Conservation (phyloP, 2,113 vertebrate genomes). For the Lasiurus borealis region DNA sequence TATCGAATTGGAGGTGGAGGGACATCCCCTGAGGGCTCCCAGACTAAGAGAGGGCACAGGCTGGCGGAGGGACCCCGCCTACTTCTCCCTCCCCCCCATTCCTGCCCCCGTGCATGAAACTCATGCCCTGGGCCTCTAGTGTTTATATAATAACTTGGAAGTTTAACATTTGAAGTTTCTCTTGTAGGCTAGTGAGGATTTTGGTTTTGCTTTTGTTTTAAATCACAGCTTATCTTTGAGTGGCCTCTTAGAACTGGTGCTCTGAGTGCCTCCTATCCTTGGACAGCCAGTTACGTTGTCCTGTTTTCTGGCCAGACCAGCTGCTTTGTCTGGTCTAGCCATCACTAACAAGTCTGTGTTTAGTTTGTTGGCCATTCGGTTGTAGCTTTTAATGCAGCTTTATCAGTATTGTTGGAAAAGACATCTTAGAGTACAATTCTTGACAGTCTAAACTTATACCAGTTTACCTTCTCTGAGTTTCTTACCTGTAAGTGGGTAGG, state of each 20-base stretch:
- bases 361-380: background rate
- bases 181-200: background rate
- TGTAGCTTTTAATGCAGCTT: background rate
- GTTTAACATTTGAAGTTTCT: slow-evolving; percentile 30
- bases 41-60: no score
- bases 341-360: background rate
- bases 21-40: no score
- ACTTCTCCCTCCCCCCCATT: no score
- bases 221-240: background rate
- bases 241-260: background rate
- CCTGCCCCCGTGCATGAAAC: no score
- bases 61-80: no score
- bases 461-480: background rate
- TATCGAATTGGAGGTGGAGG: no score
- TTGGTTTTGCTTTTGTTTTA: slow-evolving; percentile 24
- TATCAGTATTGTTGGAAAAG: background rate
- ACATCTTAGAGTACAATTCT: background rate
- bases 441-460: background rate
- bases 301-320: background rate
- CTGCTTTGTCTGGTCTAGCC: background rate
- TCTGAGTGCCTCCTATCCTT: background rate
- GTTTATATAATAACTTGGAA: background rate
- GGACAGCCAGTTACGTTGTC: background rate
- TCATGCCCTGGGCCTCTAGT: no score
- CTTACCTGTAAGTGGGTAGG: background rate